Evolutionary conservation across 2,113 vertebrate genomes (phyloP).

Genomic region (Peromyscus polionotus): DNA sequence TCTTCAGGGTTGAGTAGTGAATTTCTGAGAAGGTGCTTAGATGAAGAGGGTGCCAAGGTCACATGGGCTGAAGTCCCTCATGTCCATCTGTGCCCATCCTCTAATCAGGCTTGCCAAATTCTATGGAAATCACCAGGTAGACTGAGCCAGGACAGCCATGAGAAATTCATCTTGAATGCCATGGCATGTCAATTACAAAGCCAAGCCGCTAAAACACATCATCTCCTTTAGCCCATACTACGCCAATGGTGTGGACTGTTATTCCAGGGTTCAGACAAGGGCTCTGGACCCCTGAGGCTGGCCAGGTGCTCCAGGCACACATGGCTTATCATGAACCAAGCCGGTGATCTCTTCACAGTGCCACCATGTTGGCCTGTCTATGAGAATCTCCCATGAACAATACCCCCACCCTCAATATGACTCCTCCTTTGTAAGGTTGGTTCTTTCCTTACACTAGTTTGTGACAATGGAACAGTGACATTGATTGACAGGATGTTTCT

Average conservation of each 20-base stretch:
- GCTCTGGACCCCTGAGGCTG: not conserved
- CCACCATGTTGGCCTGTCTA: not conserved
- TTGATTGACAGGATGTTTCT: not conserved
- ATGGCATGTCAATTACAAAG: not conserved
- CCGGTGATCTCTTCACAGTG: not conserved
- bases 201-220: not conserved
- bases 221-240: not conserved
- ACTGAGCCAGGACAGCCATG: not conserved
- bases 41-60: not conserved
- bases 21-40: not conserved
- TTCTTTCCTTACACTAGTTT: not conserved
- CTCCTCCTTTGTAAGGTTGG: not conserved
- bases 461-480: not conserved
- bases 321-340: rapidly evolving
- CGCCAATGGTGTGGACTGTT: not conserved
- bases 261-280: not conserved
- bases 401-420: not conserved
- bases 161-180: not conserved
- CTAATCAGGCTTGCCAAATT: not conserved
- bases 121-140: not conserved
- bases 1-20: no score
- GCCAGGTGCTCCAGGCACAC: no score
- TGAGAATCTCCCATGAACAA: not conserved
- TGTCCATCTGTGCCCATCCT: no score
- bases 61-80: rapidly evolving